Evolutionary conservation across 2,888 invertebrate genomes (phyloP).

Genomic region (Leptodirus hochenwartii): DNA sequence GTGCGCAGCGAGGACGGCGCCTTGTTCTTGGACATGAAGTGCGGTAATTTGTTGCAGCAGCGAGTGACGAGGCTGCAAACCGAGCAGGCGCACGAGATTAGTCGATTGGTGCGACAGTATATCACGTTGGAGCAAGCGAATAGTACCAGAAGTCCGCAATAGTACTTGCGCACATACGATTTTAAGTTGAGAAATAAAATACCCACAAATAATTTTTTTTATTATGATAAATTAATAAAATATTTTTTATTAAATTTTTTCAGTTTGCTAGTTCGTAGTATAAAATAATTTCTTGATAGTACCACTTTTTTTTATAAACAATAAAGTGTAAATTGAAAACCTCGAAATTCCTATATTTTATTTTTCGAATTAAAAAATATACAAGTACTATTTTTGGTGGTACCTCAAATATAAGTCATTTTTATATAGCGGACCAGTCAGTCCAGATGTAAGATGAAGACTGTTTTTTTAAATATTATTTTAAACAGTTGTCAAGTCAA

Average conservation of each 20-base stretch:
- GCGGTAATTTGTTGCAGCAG: constrained; percentile 91
- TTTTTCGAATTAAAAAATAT: too few relatives aligned
- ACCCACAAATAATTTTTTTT: background rate
- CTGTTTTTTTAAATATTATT: too few relatives aligned
- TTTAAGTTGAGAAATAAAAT: constrained; percentile 2
- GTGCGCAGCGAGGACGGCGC: constrained; percentile 81
- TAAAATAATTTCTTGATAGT: background rate
- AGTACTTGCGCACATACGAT: background rate
- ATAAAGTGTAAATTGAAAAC: constrained; percentile 5
- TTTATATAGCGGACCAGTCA: too few relatives aligned
- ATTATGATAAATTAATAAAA: constrained; percentile 1
- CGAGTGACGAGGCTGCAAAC: constrained; percentile 89
- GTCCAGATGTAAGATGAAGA: too few relatives aligned
- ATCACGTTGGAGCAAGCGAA: constrained; percentile 70
- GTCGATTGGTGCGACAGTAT: constrained; percentile 89
- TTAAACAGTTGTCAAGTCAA: too few relatives aligned
- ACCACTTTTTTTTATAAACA: background rate
- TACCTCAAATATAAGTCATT: too few relatives aligned
- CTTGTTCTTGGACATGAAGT: constrained; percentile 88
- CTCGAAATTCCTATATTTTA: constrained; percentile 1
- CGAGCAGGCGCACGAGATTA: constrained; percentile 94
- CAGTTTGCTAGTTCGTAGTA: background rate
- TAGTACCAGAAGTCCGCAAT: constrained; percentile 16
- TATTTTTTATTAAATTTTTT: background rate
- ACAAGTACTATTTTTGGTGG: too few relatives aligned